These are phyloP conservation scores for Lutjanus campechanus DNA, from an alignment of 2,797 vertebrate genomes.

Conservation along the genomic window DNA sequence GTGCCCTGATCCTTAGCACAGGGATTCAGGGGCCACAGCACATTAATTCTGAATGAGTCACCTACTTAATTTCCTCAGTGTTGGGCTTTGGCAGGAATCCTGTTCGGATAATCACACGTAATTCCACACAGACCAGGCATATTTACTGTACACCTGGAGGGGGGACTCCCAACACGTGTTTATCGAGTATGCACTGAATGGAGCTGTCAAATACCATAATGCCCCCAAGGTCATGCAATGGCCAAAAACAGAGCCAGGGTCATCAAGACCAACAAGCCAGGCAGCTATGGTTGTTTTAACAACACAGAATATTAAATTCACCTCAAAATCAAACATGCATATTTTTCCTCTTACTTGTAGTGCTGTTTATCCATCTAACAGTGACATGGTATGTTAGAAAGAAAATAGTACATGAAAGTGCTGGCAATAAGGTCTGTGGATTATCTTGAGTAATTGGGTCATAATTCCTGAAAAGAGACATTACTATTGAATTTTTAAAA, in stretches of 20 bases:
- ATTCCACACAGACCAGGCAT: conserved; percentile 40
- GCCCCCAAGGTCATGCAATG: conserved; percentile 9
- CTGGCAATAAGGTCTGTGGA: too few species aligned
- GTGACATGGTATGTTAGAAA: too few species aligned
- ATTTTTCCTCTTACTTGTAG: too few species aligned
- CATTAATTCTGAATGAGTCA: conserved; percentile 60
- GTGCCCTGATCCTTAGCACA: conserved; percentile 51
- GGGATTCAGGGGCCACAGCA: conserved; percentile 56
- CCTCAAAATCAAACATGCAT: too few species aligned
- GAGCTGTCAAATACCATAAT: conserved; percentile 20
- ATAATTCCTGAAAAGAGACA: too few species aligned
- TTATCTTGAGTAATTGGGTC: too few species aligned
- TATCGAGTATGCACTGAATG: conserved; percentile 27
- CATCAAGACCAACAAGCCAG: conserved; percentile 9
- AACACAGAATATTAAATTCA: background rate
- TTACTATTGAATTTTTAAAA: too few species aligned
- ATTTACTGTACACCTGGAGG: conserved; percentile 55
- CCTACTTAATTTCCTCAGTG: conserved; percentile 51
- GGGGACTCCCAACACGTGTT: conserved; percentile 43
- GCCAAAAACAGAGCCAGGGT: conserved; percentile 12
- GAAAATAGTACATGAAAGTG: too few species aligned
- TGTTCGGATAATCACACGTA: conserved; percentile 43
- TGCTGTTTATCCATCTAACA: too few species aligned
- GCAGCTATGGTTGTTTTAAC: background rate
- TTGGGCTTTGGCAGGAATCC: conserved; percentile 44